Evolutionary conservation across 2,888 invertebrate species (phyloP), one percentile per base, ranked within the genome.

Genomic region (Dendrolimus houi): DNA sequence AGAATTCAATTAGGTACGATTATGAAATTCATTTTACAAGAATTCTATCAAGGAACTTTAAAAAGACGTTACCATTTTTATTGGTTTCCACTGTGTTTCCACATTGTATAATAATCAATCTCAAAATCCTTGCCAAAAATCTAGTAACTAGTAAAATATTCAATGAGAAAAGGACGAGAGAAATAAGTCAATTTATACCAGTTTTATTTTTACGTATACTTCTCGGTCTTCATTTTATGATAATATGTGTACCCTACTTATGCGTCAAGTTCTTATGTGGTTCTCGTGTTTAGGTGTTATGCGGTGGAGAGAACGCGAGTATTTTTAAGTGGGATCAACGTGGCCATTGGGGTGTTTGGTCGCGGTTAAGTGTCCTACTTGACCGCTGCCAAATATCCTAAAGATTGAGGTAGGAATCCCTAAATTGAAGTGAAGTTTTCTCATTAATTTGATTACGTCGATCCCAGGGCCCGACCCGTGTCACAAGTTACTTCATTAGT

Each of bases 371-470:
- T 67, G 62, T 56, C 57, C 55, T 61, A 81, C 80, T 86, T 85
- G 87, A 87, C 87, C 87, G 81, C 76, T 80, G 77, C 78, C 83
- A 79, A 85, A 85, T 83, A 86, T 82, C 79, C 81, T 80, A 82
- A 85, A 87, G 86, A 87, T 86, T 87, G 85, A 83, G 82, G 81
- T 81, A 83, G 84, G 85, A 84, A 87, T 80, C 76, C 83, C 84
- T 82, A 87, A 88, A 87, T 87, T 85, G 85, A 83, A 87, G 87
- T 86, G 85, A 89, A 88, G 87, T 89, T 89, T 88, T 87, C 87
- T 88, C 87, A 87, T 89, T 88, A 89, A 89, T 89, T 88, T 88
- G 87, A 88, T 89, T 87, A 88, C 86, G 87, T 87, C 88, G 87
- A 89, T 88, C 86, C 87, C 84, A 80, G 81, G 75, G 74, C 75